Percentiles rank a stretch among this genome's conserved stretches.
Conservation (phyloP, 2,797 vertebrate species). For the Sylvilagus floridanus region DNA sequence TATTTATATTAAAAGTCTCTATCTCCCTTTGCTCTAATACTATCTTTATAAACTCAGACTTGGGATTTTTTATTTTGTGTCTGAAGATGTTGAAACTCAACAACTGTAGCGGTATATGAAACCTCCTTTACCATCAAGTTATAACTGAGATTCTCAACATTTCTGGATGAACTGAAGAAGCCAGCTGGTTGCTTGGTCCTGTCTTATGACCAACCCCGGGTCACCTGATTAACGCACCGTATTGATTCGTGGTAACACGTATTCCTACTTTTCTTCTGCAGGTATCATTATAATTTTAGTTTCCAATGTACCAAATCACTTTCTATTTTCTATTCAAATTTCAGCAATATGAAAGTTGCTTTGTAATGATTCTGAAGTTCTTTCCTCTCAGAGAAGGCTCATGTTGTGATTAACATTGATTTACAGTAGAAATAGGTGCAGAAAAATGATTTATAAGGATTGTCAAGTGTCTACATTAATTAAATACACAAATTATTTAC, state of each 20-base stretch:
- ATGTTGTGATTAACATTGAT: neutral
- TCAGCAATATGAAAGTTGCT: neutral
- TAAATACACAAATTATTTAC: neutral
- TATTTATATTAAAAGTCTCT: neutral
- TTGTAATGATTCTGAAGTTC: neutral
- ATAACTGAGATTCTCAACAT: neutral
- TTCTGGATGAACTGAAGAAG: neutral
- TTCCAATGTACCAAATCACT: neutral
- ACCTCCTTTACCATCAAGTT: neutral
- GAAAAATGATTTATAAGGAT: neutral
- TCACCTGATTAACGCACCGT: neutral
- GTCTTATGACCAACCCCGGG: rapidly evolving
- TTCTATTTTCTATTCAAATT: neutral
- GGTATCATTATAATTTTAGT: neutral
- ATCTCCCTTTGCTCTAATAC: neutral
- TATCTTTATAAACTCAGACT: neutral
- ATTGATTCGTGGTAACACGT: neutral
- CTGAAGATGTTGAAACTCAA: neutral
- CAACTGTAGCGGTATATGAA: neutral
- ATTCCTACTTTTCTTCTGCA: neutral
- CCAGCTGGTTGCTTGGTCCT: neutral
- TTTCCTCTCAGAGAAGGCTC: neutral
- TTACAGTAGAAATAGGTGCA: neutral
- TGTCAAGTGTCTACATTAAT: too few species aligned
- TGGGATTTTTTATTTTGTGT: neutral